phyloP scores from a whole-genome alignment of 2,888 invertebrate genomes.

The Euplexia lucipara region DNA sequence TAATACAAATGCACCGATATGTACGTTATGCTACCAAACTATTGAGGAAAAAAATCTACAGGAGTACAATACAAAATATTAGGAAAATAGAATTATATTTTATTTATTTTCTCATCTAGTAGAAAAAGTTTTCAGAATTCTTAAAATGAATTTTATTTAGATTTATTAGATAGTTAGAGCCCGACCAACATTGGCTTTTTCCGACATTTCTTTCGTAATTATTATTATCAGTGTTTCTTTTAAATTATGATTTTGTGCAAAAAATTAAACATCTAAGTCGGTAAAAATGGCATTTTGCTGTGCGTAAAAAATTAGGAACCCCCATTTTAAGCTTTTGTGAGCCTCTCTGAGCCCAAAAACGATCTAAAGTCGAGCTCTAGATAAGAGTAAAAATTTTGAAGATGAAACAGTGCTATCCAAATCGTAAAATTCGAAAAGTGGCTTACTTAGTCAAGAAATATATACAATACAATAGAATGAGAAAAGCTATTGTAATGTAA shows the following conservation, averaged over 20 bases:
- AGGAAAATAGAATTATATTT: constrained; percentile 88
- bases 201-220: constrained; percentile 2
- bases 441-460: constrained; percentile 80
- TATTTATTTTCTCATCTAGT: constrained; percentile 73
- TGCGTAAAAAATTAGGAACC: constrained; percentile 30
- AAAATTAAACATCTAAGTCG: constrained; percentile 27
- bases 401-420: constrained; percentile 72
- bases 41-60: constrained; percentile 84
- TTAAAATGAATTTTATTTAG: constrained; percentile 69
- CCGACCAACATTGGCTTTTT: constrained; percentile 50
- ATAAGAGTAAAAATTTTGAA: constrained; percentile 59
- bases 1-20: constrained; percentile 89
- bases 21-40: constrained; percentile 86
- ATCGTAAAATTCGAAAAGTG: constrained; percentile 75
- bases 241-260: constrained; percentile 39
- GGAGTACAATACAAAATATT: constrained; percentile 87
- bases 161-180: constrained; percentile 59
- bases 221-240: constrained; percentile 30
- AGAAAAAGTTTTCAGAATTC: constrained; percentile 84
- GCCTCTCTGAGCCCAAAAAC: constrained; percentile 35
- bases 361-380: constrained; percentile 54
- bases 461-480: constrained; percentile 78
- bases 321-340: constrained; percentile 8
- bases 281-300: constrained; percentile 23
- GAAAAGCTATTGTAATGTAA: constrained; percentile 63